phyloP scores from a whole-genome alignment of 2,797 vertebrate species.

The Basileuterus tristriatus region DNA sequence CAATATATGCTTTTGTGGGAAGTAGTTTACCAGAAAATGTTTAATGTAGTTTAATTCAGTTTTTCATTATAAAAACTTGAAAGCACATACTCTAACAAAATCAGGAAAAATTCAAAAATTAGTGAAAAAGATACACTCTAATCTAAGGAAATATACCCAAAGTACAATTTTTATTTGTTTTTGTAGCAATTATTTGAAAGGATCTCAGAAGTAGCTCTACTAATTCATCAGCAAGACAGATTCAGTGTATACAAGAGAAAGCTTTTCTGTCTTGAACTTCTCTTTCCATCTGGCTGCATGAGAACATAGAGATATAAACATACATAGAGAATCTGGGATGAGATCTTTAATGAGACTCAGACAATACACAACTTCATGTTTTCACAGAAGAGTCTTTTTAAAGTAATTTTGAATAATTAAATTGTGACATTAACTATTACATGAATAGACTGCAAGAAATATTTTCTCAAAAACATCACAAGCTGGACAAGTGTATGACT shows the following conservation, averaged over 20 bases:
- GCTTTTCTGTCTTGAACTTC: background rate
- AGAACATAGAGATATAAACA: background rate
- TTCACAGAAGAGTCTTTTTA: background rate
- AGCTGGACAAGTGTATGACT: background rate
- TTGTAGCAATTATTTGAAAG: background rate
- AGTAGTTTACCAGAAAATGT: background rate
- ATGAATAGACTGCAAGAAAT: background rate
- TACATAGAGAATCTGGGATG: rapidly evolving
- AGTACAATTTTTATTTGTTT: background rate
- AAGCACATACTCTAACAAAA: background rate
- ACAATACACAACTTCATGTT: background rate
- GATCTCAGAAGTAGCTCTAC: background rate
- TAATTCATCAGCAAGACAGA: background rate
- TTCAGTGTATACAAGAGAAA: background rate
- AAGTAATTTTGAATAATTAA: background rate
- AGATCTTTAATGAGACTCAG: background rate
- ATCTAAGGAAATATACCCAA: background rate
- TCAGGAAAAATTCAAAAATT: background rate
- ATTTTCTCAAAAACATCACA: background rate
- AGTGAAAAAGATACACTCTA: background rate
- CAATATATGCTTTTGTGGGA: background rate
- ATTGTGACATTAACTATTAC: background rate
- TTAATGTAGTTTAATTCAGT: background rate
- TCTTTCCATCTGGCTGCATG: background rate
- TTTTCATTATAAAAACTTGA: background rate